These are phyloP conservation scores for Mustela lutreola DNA, from an alignment of 2,113 vertebrate genomes.

Conservation along the genomic window DNA sequence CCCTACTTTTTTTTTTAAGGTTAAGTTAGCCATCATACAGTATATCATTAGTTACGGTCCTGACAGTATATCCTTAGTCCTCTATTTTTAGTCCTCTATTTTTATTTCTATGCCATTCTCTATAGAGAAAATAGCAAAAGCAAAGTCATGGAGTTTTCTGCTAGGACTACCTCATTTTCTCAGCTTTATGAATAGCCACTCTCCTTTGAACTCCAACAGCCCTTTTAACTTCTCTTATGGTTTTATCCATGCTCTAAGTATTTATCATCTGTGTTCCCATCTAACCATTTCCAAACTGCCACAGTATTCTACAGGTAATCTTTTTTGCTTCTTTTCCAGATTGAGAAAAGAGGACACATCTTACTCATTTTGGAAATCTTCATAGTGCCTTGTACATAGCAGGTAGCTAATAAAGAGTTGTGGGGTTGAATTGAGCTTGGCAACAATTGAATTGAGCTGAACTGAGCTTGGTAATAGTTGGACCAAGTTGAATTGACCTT, in stretches of 20 bases:
- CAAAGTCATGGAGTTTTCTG: background rate
- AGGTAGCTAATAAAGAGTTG: conserved; percentile 28
- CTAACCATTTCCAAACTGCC: conserved; percentile 9
- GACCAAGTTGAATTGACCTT: conserved; percentile 17
- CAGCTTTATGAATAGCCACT: background rate
- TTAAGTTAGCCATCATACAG: no score
- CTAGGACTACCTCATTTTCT: background rate
- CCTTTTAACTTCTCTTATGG: background rate
- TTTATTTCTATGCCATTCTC: background rate
- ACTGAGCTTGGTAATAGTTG: conserved; percentile 6
- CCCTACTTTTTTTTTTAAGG: background rate
- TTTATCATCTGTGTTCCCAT: background rate
- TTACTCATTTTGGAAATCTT: background rate
- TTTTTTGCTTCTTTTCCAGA: background rate
- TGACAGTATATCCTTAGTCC: background rate
- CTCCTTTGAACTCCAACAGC: background rate
- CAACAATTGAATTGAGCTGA: background rate
- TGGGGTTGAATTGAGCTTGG: background rate
- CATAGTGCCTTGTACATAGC: background rate
- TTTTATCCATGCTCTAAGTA: background rate
- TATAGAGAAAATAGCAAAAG: background rate
- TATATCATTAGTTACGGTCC: no score
- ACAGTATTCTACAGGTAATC: background rate
- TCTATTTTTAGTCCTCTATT: background rate
- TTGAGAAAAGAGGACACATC: background rate